These are phyloP conservation scores for Enteromius argenteus DNA, from an alignment of 2,797 vertebrate genomes.

Conservation along the genomic window DNA sequence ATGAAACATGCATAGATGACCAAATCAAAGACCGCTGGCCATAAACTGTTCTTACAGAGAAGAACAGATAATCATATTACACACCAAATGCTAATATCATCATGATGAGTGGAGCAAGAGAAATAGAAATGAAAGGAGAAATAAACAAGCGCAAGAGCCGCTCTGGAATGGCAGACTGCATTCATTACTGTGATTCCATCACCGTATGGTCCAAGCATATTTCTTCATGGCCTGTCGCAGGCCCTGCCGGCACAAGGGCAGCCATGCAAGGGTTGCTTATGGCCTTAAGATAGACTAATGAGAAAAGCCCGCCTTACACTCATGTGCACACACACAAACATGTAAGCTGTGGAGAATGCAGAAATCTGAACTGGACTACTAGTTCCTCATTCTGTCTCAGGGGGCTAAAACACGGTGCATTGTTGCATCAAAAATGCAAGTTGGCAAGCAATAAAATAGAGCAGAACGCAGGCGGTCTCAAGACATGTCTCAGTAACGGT, in stretches of 20 bases:
- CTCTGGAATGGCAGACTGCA: constrained; percentile 26
- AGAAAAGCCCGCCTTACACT: constrained; percentile 58
- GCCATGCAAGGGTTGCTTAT: constrained; percentile 60
- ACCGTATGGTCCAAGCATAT: constrained; percentile 71
- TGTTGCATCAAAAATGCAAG: constrained; percentile 6
- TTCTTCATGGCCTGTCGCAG: constrained; percentile 60
- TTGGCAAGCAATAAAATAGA: not conserved
- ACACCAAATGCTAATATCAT: constrained; percentile 18
- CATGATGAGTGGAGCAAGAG: constrained; percentile 59
- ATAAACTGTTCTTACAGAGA: constrained; percentile 17
- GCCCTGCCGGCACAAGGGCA: constrained; percentile 61
- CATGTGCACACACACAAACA: not conserved
- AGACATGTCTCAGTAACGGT: not conserved
- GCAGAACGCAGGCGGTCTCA: not conserved
- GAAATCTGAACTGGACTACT: not conserved
- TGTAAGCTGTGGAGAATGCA: not conserved
- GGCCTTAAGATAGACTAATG: constrained; percentile 70
- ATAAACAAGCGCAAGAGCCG: constrained; percentile 29
- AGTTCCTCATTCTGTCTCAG: not conserved
- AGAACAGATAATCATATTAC: constrained; percentile 15
- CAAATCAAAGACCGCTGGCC: not conserved
- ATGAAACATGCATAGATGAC: not conserved
- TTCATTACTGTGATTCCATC: constrained; percentile 78
- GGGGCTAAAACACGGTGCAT: not conserved
- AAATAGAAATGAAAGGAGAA: constrained; percentile 55